Evolutionary conservation across 2,888 invertebrate species (phyloP).

Genomic region (Tachina lurida): DNA sequence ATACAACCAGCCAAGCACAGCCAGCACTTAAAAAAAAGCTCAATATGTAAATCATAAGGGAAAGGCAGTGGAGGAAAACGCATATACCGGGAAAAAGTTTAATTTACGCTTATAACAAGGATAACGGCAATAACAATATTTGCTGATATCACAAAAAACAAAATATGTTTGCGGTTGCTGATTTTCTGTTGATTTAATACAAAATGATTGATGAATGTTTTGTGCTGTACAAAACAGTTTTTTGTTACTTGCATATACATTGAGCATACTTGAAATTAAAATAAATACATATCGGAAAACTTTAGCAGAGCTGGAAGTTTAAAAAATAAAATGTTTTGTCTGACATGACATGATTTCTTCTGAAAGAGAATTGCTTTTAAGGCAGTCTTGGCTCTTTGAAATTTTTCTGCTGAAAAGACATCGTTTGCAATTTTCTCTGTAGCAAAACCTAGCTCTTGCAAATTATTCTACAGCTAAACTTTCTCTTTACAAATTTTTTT

Average conservation of each 20-base stretch:
- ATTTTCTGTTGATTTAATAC: conserved; percentile 63
- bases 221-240: conserved; percentile 32
- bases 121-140: conserved; percentile 36
- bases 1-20: conserved; percentile 39
- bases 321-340: background rate
- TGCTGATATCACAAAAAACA: conserved; percentile 60
- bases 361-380: no score
- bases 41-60: conserved; percentile 55
- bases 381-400: no score
- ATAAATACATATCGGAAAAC: conserved; percentile 32
- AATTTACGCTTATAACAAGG: conserved; percentile 43
- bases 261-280: conserved; percentile 48
- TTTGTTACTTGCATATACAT: background rate
- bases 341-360: no score
- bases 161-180: conserved; percentile 57
- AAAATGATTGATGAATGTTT: conserved; percentile 69
- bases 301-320: conserved; percentile 28
- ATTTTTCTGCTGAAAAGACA: no score
- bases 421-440: no score
- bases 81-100: conserved; percentile 43
- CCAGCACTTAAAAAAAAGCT: conserved; percentile 7
- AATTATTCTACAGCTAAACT: no score
- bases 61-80: background rate
- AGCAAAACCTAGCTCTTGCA: no score
- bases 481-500: no score